phyloP scores from a whole-genome alignment of 2,797 vertebrate species.

The Anguilla anguilla region DNA sequence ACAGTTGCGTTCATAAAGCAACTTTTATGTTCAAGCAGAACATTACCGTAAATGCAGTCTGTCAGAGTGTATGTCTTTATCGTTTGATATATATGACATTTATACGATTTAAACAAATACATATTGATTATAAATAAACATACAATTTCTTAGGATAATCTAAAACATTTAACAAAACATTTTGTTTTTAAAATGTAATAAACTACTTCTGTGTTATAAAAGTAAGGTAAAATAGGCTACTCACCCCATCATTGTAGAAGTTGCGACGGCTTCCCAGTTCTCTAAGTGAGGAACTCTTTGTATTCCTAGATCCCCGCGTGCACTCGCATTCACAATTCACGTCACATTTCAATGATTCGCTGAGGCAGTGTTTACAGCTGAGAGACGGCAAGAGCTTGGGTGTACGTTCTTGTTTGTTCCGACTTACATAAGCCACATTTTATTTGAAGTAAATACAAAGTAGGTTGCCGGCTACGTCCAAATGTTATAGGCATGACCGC shows the following conservation, averaged over 20 bases:
- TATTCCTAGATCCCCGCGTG: background rate
- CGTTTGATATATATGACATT: background rate
- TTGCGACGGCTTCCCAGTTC: conserved; percentile 8
- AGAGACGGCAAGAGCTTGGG: background rate
- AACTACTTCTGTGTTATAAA: background rate
- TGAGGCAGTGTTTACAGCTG: background rate
- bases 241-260: conserved; percentile 31
- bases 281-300: conserved; percentile 1
- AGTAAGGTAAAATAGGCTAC: background rate
- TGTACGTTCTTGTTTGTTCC: background rate
- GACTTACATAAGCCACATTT: background rate
- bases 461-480: background rate
- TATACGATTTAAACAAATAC: background rate
- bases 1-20: background rate
- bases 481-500: background rate
- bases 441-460: background rate
- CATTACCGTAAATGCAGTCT: background rate
- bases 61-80: background rate
- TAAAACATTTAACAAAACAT: background rate
- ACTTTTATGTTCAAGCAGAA: background rate
- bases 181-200: background rate
- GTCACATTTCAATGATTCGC: conserved; percentile 22
- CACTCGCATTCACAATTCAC: conserved; percentile 31
- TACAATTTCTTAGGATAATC: background rate
- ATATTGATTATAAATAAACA: too few relatives aligned